These are phyloP conservation scores for Elgonia sp. DNA, from an alignment of 2,888 invertebrate genomes.

Conservation along the genomic window DNA sequence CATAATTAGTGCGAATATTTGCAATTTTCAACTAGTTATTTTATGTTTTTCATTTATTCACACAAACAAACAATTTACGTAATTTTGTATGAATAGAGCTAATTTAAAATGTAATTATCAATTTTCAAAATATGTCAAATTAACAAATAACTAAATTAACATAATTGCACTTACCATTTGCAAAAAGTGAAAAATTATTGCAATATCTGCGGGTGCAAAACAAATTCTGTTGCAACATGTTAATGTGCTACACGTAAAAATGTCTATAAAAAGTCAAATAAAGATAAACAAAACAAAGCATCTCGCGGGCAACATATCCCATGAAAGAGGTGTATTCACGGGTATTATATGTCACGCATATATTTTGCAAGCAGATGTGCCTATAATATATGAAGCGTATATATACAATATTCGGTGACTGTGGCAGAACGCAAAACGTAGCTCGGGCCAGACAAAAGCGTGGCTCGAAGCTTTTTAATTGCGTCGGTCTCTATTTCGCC, in stretches of 20 bases:
- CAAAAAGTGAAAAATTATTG: background rate
- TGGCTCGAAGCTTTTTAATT: slow-evolving; percentile 82
- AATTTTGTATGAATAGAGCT: no score
- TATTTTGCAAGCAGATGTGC: slow-evolving; percentile 60
- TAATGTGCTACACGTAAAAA: slow-evolving; percentile 42
- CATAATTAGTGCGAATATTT: no score
- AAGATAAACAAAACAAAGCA: slow-evolving; percentile 62
- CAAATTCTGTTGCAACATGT: slow-evolving; percentile 15
- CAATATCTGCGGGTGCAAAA: slow-evolving; percentile 14
- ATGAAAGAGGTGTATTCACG: slow-evolving; percentile 32
- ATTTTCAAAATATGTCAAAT: no score
- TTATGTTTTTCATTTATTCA: no score
- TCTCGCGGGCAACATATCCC: slow-evolving; percentile 48
- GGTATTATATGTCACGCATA: slow-evolving; percentile 59
- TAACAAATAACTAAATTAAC: no score
- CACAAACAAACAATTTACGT: no score
- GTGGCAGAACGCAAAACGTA: slow-evolving; percentile 62
- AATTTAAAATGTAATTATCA: no score
- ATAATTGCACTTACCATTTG: no score
- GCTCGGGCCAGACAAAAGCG: slow-evolving; percentile 78
- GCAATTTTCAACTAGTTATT: no score
- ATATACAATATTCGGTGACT: slow-evolving; percentile 66
- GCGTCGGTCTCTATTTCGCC: slow-evolving; percentile 75
- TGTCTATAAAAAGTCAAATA: slow-evolving; percentile 44
- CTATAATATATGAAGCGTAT: slow-evolving; percentile 55